These are phyloP conservation scores for Coturnix japonica DNA, from an alignment of 2,113 vertebrate genomes.

Conservation along the genomic window DNA sequence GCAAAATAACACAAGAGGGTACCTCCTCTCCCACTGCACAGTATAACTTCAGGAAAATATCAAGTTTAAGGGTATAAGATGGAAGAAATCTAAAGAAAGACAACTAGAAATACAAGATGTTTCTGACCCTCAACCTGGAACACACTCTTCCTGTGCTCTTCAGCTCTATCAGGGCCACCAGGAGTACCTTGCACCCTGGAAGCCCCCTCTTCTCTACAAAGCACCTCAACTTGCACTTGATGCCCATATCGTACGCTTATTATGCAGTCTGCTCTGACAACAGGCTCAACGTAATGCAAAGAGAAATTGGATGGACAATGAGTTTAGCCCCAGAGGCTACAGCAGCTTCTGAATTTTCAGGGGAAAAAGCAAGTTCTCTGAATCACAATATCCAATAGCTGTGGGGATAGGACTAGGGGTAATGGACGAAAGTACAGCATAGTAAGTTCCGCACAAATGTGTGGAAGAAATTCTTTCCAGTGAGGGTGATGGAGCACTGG, in stretches of 20 bases:
- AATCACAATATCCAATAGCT: background rate
- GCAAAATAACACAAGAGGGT: background rate
- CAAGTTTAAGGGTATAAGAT: background rate
- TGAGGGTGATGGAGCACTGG: too few species aligned
- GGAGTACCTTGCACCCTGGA: background rate
- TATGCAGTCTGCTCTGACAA: background rate
- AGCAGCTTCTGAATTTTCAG: background rate
- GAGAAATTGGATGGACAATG: background rate
- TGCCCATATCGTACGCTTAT: background rate
- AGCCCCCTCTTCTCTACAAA: background rate
- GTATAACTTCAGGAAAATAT: background rate
- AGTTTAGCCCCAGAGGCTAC: background rate
- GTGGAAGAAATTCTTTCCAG: too few species aligned
- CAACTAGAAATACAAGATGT: accelerated
- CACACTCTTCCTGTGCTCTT: accelerated
- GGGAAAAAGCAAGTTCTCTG: background rate
- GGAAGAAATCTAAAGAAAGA: background rate
- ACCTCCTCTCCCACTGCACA: background rate
- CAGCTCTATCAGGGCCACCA: background rate
- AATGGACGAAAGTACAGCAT: too few species aligned
- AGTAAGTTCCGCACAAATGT: too few species aligned
- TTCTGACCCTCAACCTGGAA: background rate
- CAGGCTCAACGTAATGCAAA: background rate
- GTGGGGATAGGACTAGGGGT: too few species aligned
- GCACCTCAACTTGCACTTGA: background rate